Percentiles rank a stretch among this genome's conserved stretches.
Evolutionary conservation across 2,797 vertebrate genomes (phyloP).

Genomic region (Pseudochromis fuscus): DNA sequence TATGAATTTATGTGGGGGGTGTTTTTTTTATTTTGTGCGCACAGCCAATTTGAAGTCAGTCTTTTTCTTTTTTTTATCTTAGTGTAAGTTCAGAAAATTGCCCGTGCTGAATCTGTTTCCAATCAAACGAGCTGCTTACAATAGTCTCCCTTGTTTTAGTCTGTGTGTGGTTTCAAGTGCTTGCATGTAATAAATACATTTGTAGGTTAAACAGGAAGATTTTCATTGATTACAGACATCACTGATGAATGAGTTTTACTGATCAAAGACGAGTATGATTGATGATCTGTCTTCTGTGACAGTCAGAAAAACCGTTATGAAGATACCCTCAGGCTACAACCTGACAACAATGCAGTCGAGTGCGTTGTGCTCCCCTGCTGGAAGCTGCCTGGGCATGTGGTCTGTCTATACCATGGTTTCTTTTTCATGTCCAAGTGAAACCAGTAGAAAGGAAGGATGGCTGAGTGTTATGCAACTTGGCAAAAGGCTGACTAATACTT

Average conservation of each 20-base stretch:
- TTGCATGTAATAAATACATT: constrained; percentile 17
- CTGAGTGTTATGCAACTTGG: constrained; percentile 53
- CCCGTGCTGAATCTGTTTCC: constrained; percentile 42
- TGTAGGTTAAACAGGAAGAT: constrained; percentile 37
- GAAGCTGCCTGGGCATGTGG: constrained; percentile 36
- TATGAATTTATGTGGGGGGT: constrained; percentile 4
- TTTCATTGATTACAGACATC: constrained; percentile 19
- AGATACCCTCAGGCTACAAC: constrained; percentile 1
- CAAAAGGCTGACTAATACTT: constrained; percentile 29
- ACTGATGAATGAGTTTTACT: neutral
- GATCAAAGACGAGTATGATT: neutral
- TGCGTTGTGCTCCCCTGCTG: constrained; percentile 2
- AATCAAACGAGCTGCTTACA: constrained; percentile 51
- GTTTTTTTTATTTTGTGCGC: constrained; percentile 10
- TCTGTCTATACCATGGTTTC: constrained; percentile 20
- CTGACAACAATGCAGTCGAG: constrained; percentile 12
- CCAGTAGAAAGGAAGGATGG: constrained; percentile 31
- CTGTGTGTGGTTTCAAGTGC: constrained; percentile 43
- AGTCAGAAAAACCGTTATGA: neutral
- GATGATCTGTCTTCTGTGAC: constrained; percentile 17
- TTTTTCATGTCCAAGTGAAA: constrained; percentile 40
- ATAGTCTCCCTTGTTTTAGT: constrained; percentile 51
- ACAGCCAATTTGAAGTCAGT: constrained; percentile 16
- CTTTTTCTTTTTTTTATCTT: neutral
- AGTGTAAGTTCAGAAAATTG: constrained; percentile 27